Base-by-base conservation (phyloP, 1,140 invertebrate genomes). In the Tachypleus tridentatus region DNA sequence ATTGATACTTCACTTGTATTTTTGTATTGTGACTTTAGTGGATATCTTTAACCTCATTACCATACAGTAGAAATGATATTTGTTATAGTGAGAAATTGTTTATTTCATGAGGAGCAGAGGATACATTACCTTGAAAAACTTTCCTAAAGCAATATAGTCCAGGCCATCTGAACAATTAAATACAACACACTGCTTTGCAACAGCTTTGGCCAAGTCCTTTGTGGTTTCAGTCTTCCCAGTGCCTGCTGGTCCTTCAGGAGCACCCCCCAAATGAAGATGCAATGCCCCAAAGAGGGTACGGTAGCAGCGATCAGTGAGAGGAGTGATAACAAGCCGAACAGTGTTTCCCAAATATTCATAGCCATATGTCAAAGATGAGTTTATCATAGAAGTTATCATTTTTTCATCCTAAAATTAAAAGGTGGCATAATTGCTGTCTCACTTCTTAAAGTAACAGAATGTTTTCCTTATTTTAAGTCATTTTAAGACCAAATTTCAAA, bases 151-250 rank as follows among this genome's bases (percentile, higher is more conserved):
- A 67, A 94, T 85, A 72, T 94, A 96, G 77, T 97, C 93, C 11
- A 97, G 77, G 57, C 91, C 90, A 70, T 82, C 80, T 0, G 93
- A 97, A 74, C 94, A 97, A 80, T 97, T 97, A 74, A 97, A 97
- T 0, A 97, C 93, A 5, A 97, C 91, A 74, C 93, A 97, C 74
- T 97, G 92, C 73, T 95, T 96, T 0, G 93, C 93, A 1, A 97
- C 87, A 5, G 93, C 92, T 77, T 97, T 97, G 0, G 93, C 93
- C 68, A 98, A 79, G 83, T 97, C 94, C 78, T 97, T 97, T 0
- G 88, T 93, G 0, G 93, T 97, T 78, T 97, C 94, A 1, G 93
- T 97, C 78, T 98, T 98, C 47, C 95, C 95, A 1, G 93, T 84
- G 53, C 93, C 93, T 4, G 94, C 93, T 0, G 94, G 93, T 7